Base-by-base conservation (phyloP, 2,113 vertebrate species). In the rat (Rattus norvegicus) region DNA sequence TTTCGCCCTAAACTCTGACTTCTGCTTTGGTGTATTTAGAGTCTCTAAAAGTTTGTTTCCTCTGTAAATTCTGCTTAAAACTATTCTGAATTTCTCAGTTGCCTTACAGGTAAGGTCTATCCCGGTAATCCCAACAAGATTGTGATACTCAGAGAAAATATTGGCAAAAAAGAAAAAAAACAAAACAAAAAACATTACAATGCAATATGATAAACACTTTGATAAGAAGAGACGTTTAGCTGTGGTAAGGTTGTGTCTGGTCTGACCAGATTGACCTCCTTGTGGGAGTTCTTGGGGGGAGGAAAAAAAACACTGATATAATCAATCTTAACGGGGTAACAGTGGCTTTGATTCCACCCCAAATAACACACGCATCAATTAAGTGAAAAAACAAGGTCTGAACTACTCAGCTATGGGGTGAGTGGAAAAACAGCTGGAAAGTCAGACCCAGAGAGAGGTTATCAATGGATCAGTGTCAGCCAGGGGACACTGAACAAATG, bases 391-490 rank as follows among this genome's bases (percentile, higher is more conserved):
- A 95, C 95, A 97, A 88, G 65, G 69, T 70, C 95, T 93, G 94
- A 80, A 92, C 39, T 8, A 33, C 49, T 75, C 69, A 43, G 88
- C 92, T 91, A 93, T 80, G 89, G 86, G 47, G 86, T 93, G 83
- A 97, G 83, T 96, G 24, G 70, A 91, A 91, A 95, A 90, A 88
- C 95, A 97, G 88, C 96, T 97, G 97, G 92, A 83, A 91, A 94
- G 94, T n/a, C 61, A 92, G 94, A 93, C 95, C 89, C 59, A 80
- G 80, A 30, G 59, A 91, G 69, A 95, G 97, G 97, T 97, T 97
- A 98, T 97, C 97, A 87, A 87, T 76, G 92, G 89, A 96, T 97
- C 91, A 84, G 70, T 96, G 97, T 98, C 97, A 95, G 76, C 54
- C 54, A 36, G 16, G 52, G 91, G 95, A 95, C 96, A 97, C 26